Percentiles rank a stretch among this genome's conserved stretches.
Conservation (phyloP, 2,797 vertebrate species). For the Hydrophis major region DNA sequence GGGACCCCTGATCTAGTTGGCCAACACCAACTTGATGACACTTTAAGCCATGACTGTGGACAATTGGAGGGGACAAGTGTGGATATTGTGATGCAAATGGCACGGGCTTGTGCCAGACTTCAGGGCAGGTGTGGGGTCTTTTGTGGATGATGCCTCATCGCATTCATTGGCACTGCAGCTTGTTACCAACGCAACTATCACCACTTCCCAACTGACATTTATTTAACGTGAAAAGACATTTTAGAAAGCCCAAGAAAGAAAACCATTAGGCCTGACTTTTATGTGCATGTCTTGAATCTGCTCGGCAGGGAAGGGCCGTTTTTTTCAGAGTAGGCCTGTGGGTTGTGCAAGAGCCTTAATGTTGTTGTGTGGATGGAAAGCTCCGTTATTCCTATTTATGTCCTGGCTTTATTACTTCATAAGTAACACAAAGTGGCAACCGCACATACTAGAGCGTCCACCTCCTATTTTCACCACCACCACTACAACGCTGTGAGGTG, state of each 20-base stretch:
- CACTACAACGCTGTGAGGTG: too few species aligned
- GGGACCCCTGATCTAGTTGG: neutral
- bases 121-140: neutral
- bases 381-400: too few species aligned
- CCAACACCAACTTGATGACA: neutral
- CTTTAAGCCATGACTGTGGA: neutral
- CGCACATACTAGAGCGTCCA: too few species aligned
- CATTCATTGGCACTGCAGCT: neutral
- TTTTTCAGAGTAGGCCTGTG: neutral
- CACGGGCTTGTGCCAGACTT: neutral
- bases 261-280: neutral
- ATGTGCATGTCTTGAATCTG: neutral
- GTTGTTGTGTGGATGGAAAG: neutral
- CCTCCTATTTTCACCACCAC: too few species aligned
- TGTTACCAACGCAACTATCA: neutral
- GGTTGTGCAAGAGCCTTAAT: neutral
- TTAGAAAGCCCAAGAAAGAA: neutral
- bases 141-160: neutral
- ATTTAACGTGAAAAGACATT: neutral
- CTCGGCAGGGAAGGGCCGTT: neutral
- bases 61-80: neutral
- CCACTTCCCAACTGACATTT: neutral
- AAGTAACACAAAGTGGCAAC: too few species aligned
- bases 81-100: neutral
- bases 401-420: too few species aligned